Conservation (phyloP, 2,888 invertebrate species). For the Trissonchulus latispiculum region DNA sequence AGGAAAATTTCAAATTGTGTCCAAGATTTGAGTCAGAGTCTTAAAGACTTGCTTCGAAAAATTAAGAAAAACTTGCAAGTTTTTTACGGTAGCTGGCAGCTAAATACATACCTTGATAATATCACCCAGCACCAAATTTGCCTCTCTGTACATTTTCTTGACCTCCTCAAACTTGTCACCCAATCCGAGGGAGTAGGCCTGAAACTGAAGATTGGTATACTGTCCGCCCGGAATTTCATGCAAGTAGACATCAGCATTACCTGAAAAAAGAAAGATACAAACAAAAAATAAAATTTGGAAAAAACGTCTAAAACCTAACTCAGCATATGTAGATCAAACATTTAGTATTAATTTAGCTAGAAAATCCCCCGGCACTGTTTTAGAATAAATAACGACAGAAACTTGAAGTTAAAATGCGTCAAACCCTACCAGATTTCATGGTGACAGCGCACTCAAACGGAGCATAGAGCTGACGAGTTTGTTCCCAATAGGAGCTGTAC, state of each 20-base stretch:
- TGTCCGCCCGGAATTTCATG: constrained; percentile 99
- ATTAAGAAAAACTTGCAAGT: too few relatives aligned
- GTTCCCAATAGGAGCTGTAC: constrained; percentile 98
- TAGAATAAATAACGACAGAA: too few relatives aligned
- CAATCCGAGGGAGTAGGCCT: constrained; percentile 89
- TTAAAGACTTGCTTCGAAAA: too few relatives aligned
- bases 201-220: constrained; percentile 98
- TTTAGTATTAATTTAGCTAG: too few relatives aligned
- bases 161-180: constrained; percentile 95
- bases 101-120: constrained; percentile 75
- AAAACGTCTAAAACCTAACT: not conserved
- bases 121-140: constrained; percentile 85
- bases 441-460: constrained; percentile 97
- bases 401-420: not conserved
- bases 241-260: constrained; percentile 94
- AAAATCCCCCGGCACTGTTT: too few relatives aligned
- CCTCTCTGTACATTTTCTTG: constrained; percentile 82
- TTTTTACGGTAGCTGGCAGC: not conserved
- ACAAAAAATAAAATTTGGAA: not conserved
- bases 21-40: not conserved
- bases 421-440: constrained; percentile 70
- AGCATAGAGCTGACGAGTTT: constrained; percentile 84
- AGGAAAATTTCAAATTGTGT: not conserved
- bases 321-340: not conserved
- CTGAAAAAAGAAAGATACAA: constrained; percentile 44